Percentiles rank a stretch among this genome's conserved stretches.
These are phyloP conservation scores for Clupea harengus DNA, from an alignment of 2,113 vertebrate species.

Conservation along the genomic window DNA sequence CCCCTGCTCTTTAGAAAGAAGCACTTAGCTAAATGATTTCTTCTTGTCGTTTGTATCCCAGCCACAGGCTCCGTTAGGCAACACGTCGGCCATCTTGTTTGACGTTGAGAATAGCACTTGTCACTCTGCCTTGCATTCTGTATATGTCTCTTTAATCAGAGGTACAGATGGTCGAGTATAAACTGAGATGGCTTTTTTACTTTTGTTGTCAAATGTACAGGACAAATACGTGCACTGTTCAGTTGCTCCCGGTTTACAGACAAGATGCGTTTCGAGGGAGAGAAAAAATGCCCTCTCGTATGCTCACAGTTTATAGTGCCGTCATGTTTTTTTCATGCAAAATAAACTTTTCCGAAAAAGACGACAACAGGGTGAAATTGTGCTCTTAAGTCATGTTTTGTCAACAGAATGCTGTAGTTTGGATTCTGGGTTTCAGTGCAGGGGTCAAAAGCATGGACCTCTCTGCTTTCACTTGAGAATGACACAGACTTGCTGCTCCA, in stretches of 20 bases:
- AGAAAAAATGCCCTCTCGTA: conserved; percentile 74
- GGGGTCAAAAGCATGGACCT: conserved; percentile 86
- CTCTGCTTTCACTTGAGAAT: conserved; percentile 82
- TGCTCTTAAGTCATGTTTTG: conserved; percentile 83
- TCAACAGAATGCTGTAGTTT: conserved; percentile 78
- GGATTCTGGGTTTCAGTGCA: conserved; percentile 75
- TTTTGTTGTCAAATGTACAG: conserved; percentile 53
- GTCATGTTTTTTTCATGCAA: conserved; percentile 73
- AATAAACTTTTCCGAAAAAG: background rate
- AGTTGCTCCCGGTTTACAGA: conserved; percentile 99
- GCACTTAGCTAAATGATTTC: conserved; percentile 55
- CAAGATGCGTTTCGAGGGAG: conserved; percentile 87
- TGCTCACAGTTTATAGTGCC: conserved; percentile 76
- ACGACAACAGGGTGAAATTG: background rate
- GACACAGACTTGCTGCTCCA: conserved; percentile 76
- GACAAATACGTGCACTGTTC: conserved; percentile 98
- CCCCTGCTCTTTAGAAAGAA: conserved; percentile 73
- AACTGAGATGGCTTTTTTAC: conserved; percentile 87
- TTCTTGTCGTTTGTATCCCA: conserved; percentile 31
- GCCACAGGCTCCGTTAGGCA: conserved; percentile 56
- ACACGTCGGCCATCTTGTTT: conserved; percentile 76
- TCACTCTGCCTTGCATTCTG: conserved; percentile 93
- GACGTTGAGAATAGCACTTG: conserved; percentile 95
- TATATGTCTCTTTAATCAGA: conserved; percentile 95
- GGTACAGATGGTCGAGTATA: conserved; percentile 98